Evolutionary conservation across 1,140 invertebrate genomes (phyloP).

Genomic region (Octopus sinensis): DNA sequence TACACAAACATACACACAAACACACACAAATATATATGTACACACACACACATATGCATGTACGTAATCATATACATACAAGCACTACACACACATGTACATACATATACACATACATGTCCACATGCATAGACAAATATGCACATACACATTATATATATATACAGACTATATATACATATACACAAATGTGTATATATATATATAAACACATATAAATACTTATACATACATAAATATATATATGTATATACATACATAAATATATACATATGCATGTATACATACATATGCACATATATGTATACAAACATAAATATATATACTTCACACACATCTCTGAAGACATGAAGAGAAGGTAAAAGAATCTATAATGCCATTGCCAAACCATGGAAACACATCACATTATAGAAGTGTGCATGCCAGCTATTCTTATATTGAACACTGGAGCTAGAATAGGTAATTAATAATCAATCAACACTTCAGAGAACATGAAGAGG

Average conservation of each 20-base stretch:
- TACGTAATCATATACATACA: neutral
- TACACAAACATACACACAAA: neutral
- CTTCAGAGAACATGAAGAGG: too few species aligned
- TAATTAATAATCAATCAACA: too few species aligned
- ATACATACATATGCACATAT: neutral
- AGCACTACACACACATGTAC: neutral
- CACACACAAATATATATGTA: neutral
- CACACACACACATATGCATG: neutral
- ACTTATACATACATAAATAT: neutral
- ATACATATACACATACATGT: neutral
- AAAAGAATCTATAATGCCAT: too few species aligned
- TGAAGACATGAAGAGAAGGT: too few species aligned
- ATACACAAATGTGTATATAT: neutral
- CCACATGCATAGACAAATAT: neutral
- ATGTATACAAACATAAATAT: neutral
- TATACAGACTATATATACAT: too few species aligned
- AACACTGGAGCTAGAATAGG: too few species aligned
- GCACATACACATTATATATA: too few species aligned
- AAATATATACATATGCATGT: neutral
- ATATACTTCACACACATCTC: neutral
- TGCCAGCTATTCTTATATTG: too few species aligned
- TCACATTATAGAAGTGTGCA: too few species aligned
- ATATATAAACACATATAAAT: neutral
- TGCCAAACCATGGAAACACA: too few species aligned
- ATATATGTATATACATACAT: neutral